Evolutionary conservation across 35 echinoderm and acorn worm genomes (phyloP).

Genomic region (Lytechinus pictus): DNA sequence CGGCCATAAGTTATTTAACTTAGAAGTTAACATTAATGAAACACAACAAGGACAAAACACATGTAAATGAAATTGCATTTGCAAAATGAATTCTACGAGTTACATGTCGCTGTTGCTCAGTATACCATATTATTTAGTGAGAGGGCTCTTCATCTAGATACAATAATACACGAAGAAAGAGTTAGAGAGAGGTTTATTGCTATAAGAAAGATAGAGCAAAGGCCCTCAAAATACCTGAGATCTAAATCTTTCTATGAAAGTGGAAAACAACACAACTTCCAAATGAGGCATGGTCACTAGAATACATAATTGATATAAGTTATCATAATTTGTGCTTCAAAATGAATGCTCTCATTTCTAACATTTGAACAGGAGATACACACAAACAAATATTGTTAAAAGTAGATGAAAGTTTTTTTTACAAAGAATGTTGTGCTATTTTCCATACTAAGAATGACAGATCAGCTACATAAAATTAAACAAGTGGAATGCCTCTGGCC

Average conservation of each 20-base stretch:
- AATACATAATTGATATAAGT: too few relatives aligned
- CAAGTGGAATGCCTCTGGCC: too few relatives aligned
- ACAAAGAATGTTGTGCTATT: background rate
- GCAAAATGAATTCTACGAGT: background rate
- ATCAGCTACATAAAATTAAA: background rate
- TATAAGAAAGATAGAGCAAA: background rate
- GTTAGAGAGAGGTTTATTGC: background rate
- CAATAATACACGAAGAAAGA: background rate
- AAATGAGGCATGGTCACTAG: too few relatives aligned
- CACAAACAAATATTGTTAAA: background rate
- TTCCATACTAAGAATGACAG: background rate
- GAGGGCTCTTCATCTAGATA: background rate
- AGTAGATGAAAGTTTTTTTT: background rate
- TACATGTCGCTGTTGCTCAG: background rate
- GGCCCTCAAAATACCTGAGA: background rate
- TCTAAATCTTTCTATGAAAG: background rate
- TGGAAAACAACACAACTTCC: background rate
- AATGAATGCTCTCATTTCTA: too few relatives aligned
- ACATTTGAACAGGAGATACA: too few relatives aligned
- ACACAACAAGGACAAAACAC: too few relatives aligned
- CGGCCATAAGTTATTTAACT: background rate
- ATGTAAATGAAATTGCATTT: too few relatives aligned
- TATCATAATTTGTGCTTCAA: too few relatives aligned
- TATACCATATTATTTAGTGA: background rate
- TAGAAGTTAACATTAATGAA: background rate